phyloP scores from a whole-genome alignment of 2,113 vertebrate genomes.

The Phylloscopus trochilus region DNA sequence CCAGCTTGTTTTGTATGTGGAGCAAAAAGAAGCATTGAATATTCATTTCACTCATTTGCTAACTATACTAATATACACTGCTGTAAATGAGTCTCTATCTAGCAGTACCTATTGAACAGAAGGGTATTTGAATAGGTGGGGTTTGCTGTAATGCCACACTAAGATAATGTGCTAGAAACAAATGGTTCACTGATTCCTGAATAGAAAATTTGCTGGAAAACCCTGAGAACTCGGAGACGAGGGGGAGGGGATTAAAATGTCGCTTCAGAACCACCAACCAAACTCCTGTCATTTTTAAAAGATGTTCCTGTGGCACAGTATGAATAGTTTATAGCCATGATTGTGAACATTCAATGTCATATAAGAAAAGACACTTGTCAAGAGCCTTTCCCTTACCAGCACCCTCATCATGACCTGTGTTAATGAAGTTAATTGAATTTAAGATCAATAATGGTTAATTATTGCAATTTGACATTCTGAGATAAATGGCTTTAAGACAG shows the following conservation, averaged over 20 bases:
- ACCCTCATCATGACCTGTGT: slow-evolving; percentile 84
- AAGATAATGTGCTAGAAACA: slow-evolving; percentile 50
- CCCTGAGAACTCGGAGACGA: neutral
- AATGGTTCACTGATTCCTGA: neutral
- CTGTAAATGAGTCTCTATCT: slow-evolving; percentile 14
- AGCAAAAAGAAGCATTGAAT: slow-evolving; percentile 29
- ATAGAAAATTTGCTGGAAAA: neutral
- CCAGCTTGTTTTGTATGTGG: neutral
- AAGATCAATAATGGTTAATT: slow-evolving; percentile 99
- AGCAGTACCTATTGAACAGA: slow-evolving; percentile 16
- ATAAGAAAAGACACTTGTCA: slow-evolving; percentile 77
- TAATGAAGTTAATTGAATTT: slow-evolving; percentile 99
- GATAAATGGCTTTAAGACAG: slow-evolving; percentile 88
- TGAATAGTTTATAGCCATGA: slow-evolving; percentile 39
- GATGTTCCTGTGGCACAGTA: slow-evolving; percentile 4
- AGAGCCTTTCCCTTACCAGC: slow-evolving; percentile 78
- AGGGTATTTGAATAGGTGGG: slow-evolving; percentile 36
- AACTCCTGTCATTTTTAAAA: slow-evolving; percentile 45
- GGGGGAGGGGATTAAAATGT: slow-evolving; percentile 35
- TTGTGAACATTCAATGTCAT: slow-evolving; percentile 66
- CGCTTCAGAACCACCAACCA: neutral
- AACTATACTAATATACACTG: slow-evolving; percentile 12
- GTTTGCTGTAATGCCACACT: neutral
- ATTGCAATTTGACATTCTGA: slow-evolving; percentile 97
- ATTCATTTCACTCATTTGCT: slow-evolving; percentile 41